Evolutionary conservation across 2,113 vertebrate species (phyloP), one percentile per base, ranked within the genome.

Genomic region (Ranitomeya variabilis): DNA sequence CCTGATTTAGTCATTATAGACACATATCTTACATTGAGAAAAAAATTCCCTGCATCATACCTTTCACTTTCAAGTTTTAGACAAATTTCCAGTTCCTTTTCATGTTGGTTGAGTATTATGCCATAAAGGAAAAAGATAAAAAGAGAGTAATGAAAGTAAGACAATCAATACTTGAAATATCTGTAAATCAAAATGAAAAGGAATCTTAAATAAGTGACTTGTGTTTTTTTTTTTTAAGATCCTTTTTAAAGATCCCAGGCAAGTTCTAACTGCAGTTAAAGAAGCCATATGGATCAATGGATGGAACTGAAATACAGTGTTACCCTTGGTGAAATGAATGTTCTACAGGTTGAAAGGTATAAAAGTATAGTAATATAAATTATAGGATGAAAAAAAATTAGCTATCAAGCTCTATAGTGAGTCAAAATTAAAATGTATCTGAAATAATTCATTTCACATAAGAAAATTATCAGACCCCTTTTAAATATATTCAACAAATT

Each of bases 131-230:
- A 51, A 83, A 45, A 52, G 18, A 52, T 51, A 83, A 83, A 60
- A 62, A 37, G 23, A 62, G 12, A 11, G 7, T 31, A 60, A 80
- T 26, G 60, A 66, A 66, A 83, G 59, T 8, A 79, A 52, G 52
- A 76, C 26, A 62, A 81, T 81, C 57, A 81, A 81, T 81, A 80
- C 57, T 62, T 62, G 16, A 81, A 62, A 62, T 81, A 62, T 81
- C 80, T 62, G 80, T 37, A 64, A 37, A 11, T 57, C 9, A 9
- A 45, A 81, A 21, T 81, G 57, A 81, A 81, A 81, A 64, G 18
- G 23, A 81, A 81, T 80, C 80, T 81, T 21, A 81, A 81, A 81
- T 62, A 60, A 80, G 80, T 12, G 57, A 13, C 80, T 62, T 12
- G 57, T 19, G 19, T 81, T 62, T 11, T 80, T 62, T 11, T 80